Percentiles rank a stretch among this genome's conserved stretches.
phyloP scores from a whole-genome alignment of 2,888 invertebrate species.

The Doris montereyensis region DNA sequence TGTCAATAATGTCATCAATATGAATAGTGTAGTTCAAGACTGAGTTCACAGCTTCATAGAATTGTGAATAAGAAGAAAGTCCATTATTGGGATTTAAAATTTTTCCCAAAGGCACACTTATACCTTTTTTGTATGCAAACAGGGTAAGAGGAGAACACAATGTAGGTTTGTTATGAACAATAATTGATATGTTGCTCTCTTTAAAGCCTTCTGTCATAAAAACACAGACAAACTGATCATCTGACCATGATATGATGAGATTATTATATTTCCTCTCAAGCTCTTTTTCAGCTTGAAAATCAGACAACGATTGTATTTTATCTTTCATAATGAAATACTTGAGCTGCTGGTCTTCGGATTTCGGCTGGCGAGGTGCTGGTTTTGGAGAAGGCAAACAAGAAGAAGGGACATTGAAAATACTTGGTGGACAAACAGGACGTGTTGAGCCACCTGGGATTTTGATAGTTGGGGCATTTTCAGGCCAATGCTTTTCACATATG shows the following conservation, averaged over 20 bases:
- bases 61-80: neutral
- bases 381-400: neutral
- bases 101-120: too few species aligned
- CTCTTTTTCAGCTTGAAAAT: neutral
- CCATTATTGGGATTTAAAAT: neutral
- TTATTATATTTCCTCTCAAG: neutral
- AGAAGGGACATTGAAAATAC: neutral
- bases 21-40: neutral
- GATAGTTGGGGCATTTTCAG: neutral
- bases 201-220: neutral
- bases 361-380: constrained; percentile 1
- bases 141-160: neutral
- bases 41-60: neutral
- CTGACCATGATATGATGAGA: neutral
- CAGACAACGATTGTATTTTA: neutral
- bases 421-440: neutral
- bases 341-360: neutral
- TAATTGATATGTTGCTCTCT: neutral
- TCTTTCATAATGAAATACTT: neutral
- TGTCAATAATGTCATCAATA: too few species aligned
- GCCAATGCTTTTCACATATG: constrained; percentile 10
- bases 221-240: neutral
- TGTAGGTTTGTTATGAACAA: neutral
- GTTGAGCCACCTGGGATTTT: neutral
- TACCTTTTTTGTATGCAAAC: too few species aligned